Base-by-base conservation (phyloP, 2,113 vertebrate genomes). In the Rhegmatorhina hoffmannsi region DNA sequence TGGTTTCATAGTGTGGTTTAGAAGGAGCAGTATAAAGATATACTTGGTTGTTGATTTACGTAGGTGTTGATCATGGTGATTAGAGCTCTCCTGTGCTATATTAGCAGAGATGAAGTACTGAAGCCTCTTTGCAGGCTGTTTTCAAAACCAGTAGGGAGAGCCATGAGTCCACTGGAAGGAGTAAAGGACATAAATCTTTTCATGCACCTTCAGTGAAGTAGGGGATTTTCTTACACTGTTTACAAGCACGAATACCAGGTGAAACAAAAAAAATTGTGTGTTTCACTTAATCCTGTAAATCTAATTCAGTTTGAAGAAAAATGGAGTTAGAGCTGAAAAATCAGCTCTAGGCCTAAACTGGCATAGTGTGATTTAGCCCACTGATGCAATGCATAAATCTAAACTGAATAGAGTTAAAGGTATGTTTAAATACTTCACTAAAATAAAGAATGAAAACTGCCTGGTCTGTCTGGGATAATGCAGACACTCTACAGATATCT, bases 81-180 rank as follows among this genome's bases (percentile, higher is more conserved):
- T 60, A 79, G 58, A 76, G 25, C 36, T 83, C 55, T 85, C 19
- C 31, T 3, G 19, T 73, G n/a, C 58, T 79, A 43, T 4, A 7
- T 47, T 59, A 85, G 58, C 36, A 63, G 76, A 79, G 56, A 49
- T n/a, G 11, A 91, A 85, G 31, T 47, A 15, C 31, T 85, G 75
- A 62, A 73, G 26, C 44, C 63, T 69, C 79, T 97, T 88, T 97
- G 93, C 92, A 95, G 34, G 47, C 94, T 94, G 43, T 93, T 90
- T 21, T 20, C 59, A 88, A 67, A 96, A 70, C 95, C 94, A 96
- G 94, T 56, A 97, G 96, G 92, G 96, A 95, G 96, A 97, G 95
- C 96, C 85, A 0, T 88, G 90, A 96, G 93, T 90, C 95, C 90
- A 90, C 84, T 91, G 84, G 87, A 95, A 94, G 74, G 68, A 96